Percentiles rank a stretch among this genome's conserved stretches.
Evolutionary conservation across 2,113 vertebrate species (phyloP).

Genomic region (Mesoclemmys tuberculata): DNA sequence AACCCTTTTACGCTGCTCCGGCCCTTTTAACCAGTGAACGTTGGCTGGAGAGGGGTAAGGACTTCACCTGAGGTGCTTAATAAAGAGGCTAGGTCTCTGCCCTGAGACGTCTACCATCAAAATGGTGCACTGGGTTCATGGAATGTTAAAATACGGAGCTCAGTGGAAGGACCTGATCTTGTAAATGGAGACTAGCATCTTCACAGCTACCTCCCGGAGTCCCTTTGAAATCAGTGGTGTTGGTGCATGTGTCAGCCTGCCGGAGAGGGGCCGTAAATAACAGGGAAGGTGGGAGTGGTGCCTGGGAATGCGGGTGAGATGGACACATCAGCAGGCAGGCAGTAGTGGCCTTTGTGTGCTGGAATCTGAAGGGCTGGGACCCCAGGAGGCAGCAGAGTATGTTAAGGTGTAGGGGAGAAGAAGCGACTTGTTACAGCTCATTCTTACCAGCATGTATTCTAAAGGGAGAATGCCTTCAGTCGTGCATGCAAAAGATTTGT

Average conservation of each 20-base stretch:
- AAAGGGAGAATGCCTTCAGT: not conserved
- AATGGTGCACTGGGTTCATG: not conserved
- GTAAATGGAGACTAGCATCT: not conserved
- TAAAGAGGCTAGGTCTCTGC: not conserved
- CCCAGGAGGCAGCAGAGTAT: not conserved
- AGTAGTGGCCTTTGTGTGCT: not conserved
- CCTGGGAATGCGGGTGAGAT: not conserved
- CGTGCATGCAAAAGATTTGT: not conserved
- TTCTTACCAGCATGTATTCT: fast-evolving
- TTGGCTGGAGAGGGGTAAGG: not conserved
- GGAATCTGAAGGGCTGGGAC: not conserved
- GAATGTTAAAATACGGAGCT: not conserved
- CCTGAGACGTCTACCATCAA: not conserved
- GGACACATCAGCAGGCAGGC: not conserved
- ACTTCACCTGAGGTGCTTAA: not conserved
- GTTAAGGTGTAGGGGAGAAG: not conserved
- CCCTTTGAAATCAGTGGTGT: fast-evolving
- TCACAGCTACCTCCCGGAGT: not conserved
- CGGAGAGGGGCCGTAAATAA: not conserved
- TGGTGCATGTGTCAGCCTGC: not conserved
- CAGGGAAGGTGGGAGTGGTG: fast-evolving
- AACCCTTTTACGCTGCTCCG: not conserved
- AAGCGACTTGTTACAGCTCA: not conserved
- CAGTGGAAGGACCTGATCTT: not conserved
- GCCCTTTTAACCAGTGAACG: not conserved